Evolutionary conservation across 1,140 invertebrate genomes (phyloP).

Genomic region (Drosophila murphyi): DNA sequence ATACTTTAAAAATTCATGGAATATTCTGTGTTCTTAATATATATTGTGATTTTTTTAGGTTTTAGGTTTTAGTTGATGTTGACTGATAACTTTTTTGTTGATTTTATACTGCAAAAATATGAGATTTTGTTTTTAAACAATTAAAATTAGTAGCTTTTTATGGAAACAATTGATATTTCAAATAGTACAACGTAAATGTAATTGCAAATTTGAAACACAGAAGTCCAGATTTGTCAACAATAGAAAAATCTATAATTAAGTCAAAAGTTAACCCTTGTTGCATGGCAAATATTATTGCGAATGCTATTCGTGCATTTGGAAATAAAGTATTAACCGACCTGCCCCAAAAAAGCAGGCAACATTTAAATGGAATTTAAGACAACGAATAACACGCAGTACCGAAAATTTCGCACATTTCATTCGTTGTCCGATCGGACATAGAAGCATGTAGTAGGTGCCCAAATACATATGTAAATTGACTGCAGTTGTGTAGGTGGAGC

Average conservation of each 20-base stretch:
- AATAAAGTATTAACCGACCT: constrained; percentile 8
- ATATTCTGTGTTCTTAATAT: too few species aligned
- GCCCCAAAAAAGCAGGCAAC: constrained; percentile 41
- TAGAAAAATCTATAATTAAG: neutral
- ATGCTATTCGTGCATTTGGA: neutral
- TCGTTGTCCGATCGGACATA: constrained; percentile 62
- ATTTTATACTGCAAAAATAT: too few species aligned
- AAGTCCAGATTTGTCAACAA: too few species aligned
- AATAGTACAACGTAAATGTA: too few species aligned
- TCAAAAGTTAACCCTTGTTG: neutral
- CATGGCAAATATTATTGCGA: neutral
- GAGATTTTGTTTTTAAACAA: too few species aligned
- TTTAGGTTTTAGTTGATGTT: too few species aligned
- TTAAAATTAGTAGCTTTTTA: too few species aligned
- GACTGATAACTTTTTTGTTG: too few species aligned
- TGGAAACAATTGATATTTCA: too few species aligned
- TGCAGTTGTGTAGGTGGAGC: constrained; percentile 68
- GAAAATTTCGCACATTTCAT: constrained; percentile 62
- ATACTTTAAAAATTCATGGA: too few species aligned
- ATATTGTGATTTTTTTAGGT: too few species aligned
- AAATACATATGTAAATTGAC: constrained; percentile 38
- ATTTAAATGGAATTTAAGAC: constrained; percentile 42
- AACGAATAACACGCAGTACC: constrained; percentile 39
- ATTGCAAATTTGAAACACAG: too few species aligned
- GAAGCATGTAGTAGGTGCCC: constrained; percentile 13